phyloP scores from a whole-genome alignment of 2,888 invertebrate genomes.

The Pardosa pseudoannulata region DNA sequence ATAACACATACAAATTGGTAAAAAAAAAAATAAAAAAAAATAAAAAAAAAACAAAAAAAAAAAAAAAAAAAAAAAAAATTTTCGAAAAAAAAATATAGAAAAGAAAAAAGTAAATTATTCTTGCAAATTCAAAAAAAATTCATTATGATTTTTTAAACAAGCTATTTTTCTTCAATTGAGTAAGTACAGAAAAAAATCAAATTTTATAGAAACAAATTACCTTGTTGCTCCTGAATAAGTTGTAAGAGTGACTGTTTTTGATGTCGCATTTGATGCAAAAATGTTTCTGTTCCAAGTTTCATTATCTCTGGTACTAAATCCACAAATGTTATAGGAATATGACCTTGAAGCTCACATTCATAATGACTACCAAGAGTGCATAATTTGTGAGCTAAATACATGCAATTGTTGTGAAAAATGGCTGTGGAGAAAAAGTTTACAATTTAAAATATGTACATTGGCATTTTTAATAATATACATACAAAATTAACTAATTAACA shows the following conservation, averaged over 20 bases:
- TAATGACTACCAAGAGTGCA: conserved; percentile 83
- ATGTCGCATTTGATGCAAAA: conserved; percentile 85
- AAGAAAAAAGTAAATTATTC: too few relatives aligned
- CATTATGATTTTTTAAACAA: too few relatives aligned
- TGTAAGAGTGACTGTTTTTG: conserved; percentile 87
- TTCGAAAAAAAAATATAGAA: too few relatives aligned
- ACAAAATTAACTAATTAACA: too few relatives aligned
- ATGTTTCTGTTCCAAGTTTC: conserved; percentile 83
- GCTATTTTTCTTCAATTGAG: too few relatives aligned
- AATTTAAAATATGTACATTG: neutral
- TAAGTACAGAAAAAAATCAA: too few relatives aligned
- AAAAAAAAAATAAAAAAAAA: too few relatives aligned
- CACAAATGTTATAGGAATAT: conserved; percentile 81
- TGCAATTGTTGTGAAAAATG: conserved; percentile 93
- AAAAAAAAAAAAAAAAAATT: too few relatives aligned
- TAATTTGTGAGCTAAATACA: conserved; percentile 88
- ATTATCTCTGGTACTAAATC: conserved; percentile 84
- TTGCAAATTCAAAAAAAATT: too few relatives aligned
- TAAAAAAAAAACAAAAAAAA: too few relatives aligned
- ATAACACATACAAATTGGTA: too few relatives aligned
- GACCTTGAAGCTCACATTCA: conserved; percentile 25
- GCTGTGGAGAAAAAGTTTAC: conserved; percentile 79
- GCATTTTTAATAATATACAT: too few relatives aligned
- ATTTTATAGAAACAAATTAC: conserved; percentile 80
- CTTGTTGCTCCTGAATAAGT: conserved; percentile 84